Base-by-base conservation (phyloP, 1,140 invertebrate species). In the Zaprionus ghesquierei region DNA sequence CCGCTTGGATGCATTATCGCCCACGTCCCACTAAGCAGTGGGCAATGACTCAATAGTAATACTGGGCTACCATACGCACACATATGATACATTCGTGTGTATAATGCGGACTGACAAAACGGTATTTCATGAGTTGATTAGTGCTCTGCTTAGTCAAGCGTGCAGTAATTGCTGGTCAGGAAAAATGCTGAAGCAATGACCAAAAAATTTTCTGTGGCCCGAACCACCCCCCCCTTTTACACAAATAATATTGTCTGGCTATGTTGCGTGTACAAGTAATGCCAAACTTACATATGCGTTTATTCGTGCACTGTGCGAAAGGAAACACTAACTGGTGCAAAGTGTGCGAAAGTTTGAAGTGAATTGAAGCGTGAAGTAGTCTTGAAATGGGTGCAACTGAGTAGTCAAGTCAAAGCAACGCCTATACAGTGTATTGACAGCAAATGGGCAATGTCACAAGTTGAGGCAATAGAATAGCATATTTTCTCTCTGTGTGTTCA, bases 41-140 rank as follows among this genome's bases (percentile, higher is more conserved):
- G 5, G n/a, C 13, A 49, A 56, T 59, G 54, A 41, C 44, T 70
- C 54, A 70, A 35, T 70, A 50, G 31, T 25, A 68, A 35, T 56
- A 25, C 29, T 55, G n/a, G 20, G 22, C 31, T 18, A 20, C 15
- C 12, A 35, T 25, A 31, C 27, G 44, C 12, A 55, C 5, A 29
- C 46, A 51, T 15, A 41, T 33, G 8, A 10, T 12, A 44, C 22
- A 59, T 20, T 9, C 15, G 35, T 29, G n/a, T n/a, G n/a, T n/a
- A n/a, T 27, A 60, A 12, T 51, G 56, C 68, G 22, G 56, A 61
- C 70, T 66, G 64, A 73, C 70, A 61, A 69, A 69, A 69, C 31
- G 64, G 35, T 49, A 54, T 68, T 66, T 55, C 64, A 61, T 69
- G 64, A 44, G 31, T 60, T 69, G 64, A 73, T 73, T 73, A 73